These are phyloP conservation scores for Thinocorus orbignyianus DNA, from an alignment of 2,113 vertebrate species.

Conservation along the genomic window DNA sequence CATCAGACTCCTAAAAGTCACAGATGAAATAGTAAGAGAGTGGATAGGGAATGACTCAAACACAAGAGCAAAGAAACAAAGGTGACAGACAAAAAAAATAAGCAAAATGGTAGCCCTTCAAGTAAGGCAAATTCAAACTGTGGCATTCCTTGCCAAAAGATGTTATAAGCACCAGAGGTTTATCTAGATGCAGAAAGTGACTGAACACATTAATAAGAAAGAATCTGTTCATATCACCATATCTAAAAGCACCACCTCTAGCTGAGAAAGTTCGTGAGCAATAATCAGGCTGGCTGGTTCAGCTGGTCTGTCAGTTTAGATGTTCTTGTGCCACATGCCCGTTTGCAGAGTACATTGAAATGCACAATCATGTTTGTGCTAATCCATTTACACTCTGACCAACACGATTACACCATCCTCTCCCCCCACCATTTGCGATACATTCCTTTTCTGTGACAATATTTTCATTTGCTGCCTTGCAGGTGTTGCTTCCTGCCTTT, in stretches of 20 bases:
- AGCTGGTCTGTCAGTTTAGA: background rate
- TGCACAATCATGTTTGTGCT: background rate
- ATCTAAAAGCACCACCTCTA: background rate
- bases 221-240: background rate
- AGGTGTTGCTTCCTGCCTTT: slow-evolving; percentile 54
- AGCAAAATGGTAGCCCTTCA: background rate
- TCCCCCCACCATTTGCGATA: background rate
- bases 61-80: background rate
- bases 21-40: background rate
- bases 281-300: background rate
- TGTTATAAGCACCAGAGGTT: background rate
- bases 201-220: background rate
- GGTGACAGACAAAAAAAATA: background rate
- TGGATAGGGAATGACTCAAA: background rate
- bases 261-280: background rate
- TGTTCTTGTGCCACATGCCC: background rate
- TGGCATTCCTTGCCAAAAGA: background rate
- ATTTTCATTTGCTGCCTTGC: slow-evolving; percentile 38
- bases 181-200: background rate
- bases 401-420: background rate
- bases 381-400: background rate
- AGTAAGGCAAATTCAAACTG: background rate
- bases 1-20: background rate
- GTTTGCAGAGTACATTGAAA: background rate
- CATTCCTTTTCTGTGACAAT: background rate